Evolutionary conservation across 1,140 invertebrate species (phyloP), one percentile per base, ranked within the genome.

Genomic region (Leptinotarsa defecta): DNA sequence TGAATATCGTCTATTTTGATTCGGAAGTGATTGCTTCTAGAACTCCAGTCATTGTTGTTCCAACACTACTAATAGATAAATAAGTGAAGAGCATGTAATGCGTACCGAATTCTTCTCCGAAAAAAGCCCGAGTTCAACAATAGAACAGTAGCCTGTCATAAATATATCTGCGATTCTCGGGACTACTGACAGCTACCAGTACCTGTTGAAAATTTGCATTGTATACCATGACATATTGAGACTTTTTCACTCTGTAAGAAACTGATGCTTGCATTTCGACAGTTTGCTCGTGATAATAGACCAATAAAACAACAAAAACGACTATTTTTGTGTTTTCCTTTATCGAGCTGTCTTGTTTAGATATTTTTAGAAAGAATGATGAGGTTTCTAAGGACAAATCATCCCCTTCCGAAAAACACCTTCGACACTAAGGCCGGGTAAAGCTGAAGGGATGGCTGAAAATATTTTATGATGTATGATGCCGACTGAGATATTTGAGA

Each of bases 261-360:
- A 19, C 52, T 57, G 52, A 57, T 57, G 15, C 52, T 57, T 57
- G 4, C n/a, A 5, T 57, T 19, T 57, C 52, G 52, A 57, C 52
- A 57, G 52, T 19, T 57, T 57, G n/a, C 34, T 43, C 5, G 52
- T 19, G n/a, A 57, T 57, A 57, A 57, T 57, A 57, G 52, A 57
- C 52, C 52, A 57, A 57, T 57, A 57, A 57, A 57, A 57, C 52
- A 57, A 57, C 52, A 57, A 57, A 57, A 57, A 57, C 52, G 52
- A 57, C 52, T 57, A 57, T 57, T 57, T 43, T 57, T 57, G 52
- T 57, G 52, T 57, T 57, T 57, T 57, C 52, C n/a, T 57, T 19
- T 57, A 19, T 57, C 15, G 17, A 57, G 52, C 52, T 57, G 52
- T 57, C 52, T 57, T 57, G 52, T 57, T 57, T 57, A 19, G 52